Evolutionary conservation across 2,113 vertebrate species (phyloP).

Genomic region (Syngnathus floridae): DNA sequence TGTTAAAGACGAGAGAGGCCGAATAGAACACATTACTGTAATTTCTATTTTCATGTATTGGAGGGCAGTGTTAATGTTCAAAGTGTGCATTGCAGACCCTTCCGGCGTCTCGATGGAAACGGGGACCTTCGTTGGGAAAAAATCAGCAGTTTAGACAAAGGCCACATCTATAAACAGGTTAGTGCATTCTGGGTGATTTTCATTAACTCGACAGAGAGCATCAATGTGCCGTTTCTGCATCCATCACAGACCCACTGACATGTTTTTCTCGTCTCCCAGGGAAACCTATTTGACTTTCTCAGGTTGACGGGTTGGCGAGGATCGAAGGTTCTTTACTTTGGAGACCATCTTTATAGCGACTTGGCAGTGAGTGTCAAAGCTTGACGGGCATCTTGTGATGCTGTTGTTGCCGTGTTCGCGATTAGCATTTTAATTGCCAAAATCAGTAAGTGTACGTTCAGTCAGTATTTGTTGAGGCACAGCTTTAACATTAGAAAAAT

Average conservation of each 20-base stretch:
- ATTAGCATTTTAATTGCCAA: too few species aligned
- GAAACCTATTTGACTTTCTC: slow-evolving; percentile 91
- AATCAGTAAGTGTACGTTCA: not conserved
- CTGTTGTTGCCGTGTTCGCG: too few species aligned
- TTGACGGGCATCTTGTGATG: not conserved
- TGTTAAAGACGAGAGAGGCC: too few species aligned
- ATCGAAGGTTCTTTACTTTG: slow-evolving; percentile 93
- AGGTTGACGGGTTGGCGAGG: slow-evolving; percentile 89
- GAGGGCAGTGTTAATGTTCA: not conserved
- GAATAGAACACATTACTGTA: too few species aligned
- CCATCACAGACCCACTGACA: not conserved
- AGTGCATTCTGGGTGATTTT: not conserved
- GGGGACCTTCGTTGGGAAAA: slow-evolving; percentile 78
- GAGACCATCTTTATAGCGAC: slow-evolving; percentile 95
- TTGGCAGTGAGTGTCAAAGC: slow-evolving; percentile 78
- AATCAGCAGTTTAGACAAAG: slow-evolving; percentile 76
- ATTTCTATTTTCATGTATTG: not conserved
- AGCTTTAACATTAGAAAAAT: not conserved
- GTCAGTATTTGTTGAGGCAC: not conserved
- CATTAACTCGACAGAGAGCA: not conserved
- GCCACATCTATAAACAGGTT: slow-evolving; percentile 82
- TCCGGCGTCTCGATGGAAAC: slow-evolving; percentile 73
- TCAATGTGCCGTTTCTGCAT: not conserved
- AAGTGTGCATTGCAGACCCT: slow-evolving; percentile 63
- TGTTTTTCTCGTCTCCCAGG: slow-evolving; percentile 66